These are phyloP conservation scores for Patella depressa DNA, from an alignment of 2,888 invertebrate genomes.

Conservation along the genomic window DNA sequence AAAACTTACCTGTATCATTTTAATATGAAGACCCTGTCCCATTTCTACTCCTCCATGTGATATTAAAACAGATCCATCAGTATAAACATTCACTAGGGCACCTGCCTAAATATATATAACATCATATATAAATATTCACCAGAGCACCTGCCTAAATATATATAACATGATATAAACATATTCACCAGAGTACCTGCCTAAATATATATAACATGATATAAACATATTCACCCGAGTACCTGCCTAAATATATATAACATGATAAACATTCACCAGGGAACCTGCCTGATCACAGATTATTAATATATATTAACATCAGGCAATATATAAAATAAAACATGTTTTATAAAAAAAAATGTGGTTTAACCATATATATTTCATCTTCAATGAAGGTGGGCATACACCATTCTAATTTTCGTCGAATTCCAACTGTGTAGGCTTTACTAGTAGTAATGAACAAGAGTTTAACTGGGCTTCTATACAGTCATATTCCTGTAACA, in stretches of 20 bases:
- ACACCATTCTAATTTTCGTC: too few relatives aligned
- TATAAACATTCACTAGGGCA: constrained; percentile 61
- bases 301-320: background rate
- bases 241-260: background rate
- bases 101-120: constrained; percentile 45
- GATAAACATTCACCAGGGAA: background rate
- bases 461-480: too few relatives aligned
- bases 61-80: constrained; percentile 71
- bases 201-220: background rate
- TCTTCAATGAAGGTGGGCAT: too few relatives aligned
- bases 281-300: too few relatives aligned
- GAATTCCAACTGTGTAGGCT: too few relatives aligned
- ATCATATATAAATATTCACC: background rate
- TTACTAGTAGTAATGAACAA: too few relatives aligned
- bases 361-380: too few relatives aligned
- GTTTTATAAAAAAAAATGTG: background rate
- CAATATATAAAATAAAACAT: background rate
- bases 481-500: too few relatives aligned
- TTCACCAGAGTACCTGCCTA: background rate
- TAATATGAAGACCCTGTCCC: constrained; percentile 64
- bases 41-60: constrained; percentile 64
- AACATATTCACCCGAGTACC: background rate
- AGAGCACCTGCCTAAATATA: constrained; percentile 55
- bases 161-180: background rate
- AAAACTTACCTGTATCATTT: constrained; percentile 54